Conservation (phyloP, 2,797 vertebrate species). For the Pseudomugil tenellus region DNA sequence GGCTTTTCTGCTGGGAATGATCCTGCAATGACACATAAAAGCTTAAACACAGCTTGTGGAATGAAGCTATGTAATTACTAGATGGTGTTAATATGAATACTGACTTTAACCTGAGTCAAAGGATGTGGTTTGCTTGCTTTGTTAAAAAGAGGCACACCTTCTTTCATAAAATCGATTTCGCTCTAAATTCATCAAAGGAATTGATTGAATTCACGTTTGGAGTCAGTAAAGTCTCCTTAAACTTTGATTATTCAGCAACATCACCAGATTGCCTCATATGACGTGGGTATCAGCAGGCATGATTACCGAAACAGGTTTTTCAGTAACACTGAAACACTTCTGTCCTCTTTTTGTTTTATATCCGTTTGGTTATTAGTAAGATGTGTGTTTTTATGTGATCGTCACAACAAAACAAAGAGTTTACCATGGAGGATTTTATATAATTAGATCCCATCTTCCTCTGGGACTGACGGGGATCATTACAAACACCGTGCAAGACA, state of each 20-base stretch:
- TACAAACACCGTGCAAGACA: background rate
- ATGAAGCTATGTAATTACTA: background rate
- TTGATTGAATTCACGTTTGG: background rate
- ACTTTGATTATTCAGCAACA: background rate
- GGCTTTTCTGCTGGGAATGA: background rate
- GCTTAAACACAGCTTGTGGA: background rate
- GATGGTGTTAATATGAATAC: background rate
- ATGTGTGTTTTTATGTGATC: background rate
- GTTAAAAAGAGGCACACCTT: background rate
- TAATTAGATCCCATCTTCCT: slow-evolving; percentile 8
- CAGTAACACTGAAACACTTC: background rate
- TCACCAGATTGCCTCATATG: background rate
- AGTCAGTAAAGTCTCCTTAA: background rate
- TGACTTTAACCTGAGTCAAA: background rate
- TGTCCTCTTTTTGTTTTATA: slow-evolving; percentile 6
- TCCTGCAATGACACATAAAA: slow-evolving; percentile 2
- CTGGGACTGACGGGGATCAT: background rate
- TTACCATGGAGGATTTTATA: slow-evolving; percentile 6
- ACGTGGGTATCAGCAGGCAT: background rate
- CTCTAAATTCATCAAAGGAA: background rate
- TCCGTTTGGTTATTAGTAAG: slow-evolving; percentile 1
- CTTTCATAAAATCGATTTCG: background rate
- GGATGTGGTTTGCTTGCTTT: background rate
- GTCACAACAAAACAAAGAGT: slow-evolving; percentile 4
- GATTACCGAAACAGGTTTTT: background rate